Conservation (phyloP, 2,888 invertebrate genomes). For the Odontothrips loti region DNA sequence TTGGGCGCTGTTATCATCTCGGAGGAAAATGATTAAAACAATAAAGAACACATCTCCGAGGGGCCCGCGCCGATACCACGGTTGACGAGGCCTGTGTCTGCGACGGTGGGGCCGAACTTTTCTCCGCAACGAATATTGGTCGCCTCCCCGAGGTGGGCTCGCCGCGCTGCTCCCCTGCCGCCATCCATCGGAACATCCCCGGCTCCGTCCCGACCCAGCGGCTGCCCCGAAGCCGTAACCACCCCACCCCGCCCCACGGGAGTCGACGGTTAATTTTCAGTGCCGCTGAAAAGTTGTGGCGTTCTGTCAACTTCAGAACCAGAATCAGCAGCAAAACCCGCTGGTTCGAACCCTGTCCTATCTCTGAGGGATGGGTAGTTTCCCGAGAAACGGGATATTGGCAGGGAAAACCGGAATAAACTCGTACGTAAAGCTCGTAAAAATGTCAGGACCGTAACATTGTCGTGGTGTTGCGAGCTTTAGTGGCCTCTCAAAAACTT, state of each 20-base stretch:
- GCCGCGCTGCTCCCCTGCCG: no score
- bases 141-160: neutral
- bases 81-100: neutral
- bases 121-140: neutral
- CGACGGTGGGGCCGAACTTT: constrained; percentile 1
- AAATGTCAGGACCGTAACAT: no score
- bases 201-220: no score
- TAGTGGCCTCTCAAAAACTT: no score
- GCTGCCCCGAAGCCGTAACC: neutral
- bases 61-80: neutral
- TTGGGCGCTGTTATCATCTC: no score
- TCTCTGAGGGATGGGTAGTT: neutral
- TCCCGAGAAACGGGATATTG: neutral
- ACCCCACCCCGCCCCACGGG: neutral
- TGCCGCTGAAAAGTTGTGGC: neutral
- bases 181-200: no score
- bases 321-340: neutral
- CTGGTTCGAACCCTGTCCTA: neutral
- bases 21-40: neutral
- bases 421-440: no score
- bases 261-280: constrained; percentile 1
- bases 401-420: no score
- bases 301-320: neutral
- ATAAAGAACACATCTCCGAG: neutral
- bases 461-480: no score